Percentiles rank a stretch among this genome's conserved stretches.
Conservation (phyloP, 2,888 invertebrate genomes). For the Acleris sparsana region DNA sequence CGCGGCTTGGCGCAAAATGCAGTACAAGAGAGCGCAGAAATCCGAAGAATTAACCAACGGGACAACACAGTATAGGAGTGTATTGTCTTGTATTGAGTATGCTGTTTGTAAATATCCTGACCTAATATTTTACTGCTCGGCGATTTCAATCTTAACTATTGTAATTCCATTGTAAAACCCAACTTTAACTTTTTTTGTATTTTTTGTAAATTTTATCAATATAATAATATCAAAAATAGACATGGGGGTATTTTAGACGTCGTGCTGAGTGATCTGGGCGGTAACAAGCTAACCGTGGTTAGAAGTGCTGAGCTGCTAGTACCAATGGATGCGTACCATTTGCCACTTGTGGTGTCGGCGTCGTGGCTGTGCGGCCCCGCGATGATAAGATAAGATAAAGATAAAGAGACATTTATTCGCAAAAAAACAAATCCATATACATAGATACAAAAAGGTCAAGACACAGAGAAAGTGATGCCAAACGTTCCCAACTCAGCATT, state of each 20-base stretch:
- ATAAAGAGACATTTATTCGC: no score
- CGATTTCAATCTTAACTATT: slow-evolving; percentile 4
- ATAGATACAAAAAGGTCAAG: no score
- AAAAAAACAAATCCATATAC: no score
- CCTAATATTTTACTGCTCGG: slow-evolving; percentile 4
- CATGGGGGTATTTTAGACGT: no score
- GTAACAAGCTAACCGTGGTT: background rate
- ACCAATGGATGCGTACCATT: slow-evolving; percentile 4
- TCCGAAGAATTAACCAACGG: background rate
- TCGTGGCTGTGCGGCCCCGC: background rate
- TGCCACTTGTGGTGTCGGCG: background rate
- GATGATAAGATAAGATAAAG: no score
- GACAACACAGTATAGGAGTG: background rate
- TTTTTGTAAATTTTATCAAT: no score
- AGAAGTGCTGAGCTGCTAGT: background rate
- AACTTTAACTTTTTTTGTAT: no score
- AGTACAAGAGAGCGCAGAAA: background rate
- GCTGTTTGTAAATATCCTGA: slow-evolving; percentile 3
- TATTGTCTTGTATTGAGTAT: slow-evolving; percentile 8
- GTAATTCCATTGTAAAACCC: no score
- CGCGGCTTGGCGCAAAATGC: background rate
- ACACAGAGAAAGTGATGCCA: no score
- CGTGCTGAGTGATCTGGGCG: slow-evolving; percentile 2
- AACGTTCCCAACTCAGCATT: no score
- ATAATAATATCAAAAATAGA: no score